Conservation (phyloP, 2,797 vertebrate species). For the Sarcoramphus papa region DNA sequence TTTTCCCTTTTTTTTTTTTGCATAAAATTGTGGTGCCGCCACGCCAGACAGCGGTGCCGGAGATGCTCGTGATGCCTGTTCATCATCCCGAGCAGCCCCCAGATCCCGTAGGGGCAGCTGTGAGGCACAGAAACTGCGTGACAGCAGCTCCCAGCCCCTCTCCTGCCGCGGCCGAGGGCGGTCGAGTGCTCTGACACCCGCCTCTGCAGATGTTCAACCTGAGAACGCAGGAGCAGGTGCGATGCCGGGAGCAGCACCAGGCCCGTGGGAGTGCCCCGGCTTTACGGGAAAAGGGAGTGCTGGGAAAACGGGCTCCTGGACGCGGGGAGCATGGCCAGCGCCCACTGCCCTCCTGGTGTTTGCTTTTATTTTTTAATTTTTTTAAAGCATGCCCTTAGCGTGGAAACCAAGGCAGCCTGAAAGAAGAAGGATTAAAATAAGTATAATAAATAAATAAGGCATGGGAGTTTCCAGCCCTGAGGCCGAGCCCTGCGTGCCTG, state of each 20-base stretch:
- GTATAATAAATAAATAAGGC: no score
- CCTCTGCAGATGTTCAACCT: fast-evolving
- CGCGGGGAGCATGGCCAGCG: fast-evolving
- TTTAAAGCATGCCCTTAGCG: fast-evolving
- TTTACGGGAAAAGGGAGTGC: not conserved
- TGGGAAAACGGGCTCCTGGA: fast-evolving
- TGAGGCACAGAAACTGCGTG: fast-evolving
- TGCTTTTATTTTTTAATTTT: no score
- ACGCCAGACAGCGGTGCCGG: fast-evolving
- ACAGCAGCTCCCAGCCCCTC: fast-evolving
- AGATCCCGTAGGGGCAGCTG: not conserved
- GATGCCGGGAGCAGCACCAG: not conserved
- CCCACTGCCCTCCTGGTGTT: not conserved
- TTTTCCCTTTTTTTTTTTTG: not conserved
- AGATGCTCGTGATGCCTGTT: fast-evolving
- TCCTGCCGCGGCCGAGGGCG: fast-evolving
- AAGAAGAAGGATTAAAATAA: not conserved
- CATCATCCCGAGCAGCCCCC: fast-evolving
- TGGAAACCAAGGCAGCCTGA: not conserved
- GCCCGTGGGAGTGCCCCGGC: fast-evolving
- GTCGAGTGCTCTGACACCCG: fast-evolving
- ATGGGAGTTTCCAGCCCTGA: not conserved
- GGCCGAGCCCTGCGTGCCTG: fast-evolving
- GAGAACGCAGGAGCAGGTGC: fast-evolving
- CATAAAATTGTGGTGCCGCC: fast-evolving